Evolutionary conservation across 2,888 invertebrate genomes (phyloP), one percentile per base, ranked within the genome.

Genomic region (Ennomos quercinarius): DNA sequence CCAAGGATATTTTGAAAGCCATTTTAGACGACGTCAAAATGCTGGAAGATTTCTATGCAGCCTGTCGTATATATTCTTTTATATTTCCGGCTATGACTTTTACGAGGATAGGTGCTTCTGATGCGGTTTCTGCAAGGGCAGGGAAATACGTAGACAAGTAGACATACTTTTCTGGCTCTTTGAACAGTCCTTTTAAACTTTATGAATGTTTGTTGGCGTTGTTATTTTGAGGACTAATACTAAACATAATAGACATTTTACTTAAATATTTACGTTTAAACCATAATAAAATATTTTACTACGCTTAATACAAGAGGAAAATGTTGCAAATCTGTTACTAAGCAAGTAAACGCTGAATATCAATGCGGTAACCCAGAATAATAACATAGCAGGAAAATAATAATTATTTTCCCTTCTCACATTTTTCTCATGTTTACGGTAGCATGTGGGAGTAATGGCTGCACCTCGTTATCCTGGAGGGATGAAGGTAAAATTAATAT

Each of bases 401-500:
- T 51, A 36, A 61, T 61, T 48, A 61, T 54, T 56, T 51, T n/a
- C 40, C 41, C n/a, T 38, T 42, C 34, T 39, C 39, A 34, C 55
- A 46, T 56, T 51, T 56, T 56, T 51, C 51, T 11, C 43, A 51
- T 60, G 55, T 60, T 51, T 60, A 55, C 55, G 55, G 55, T 48
- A 46, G 52, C 54, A 79, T 84, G 78, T 81, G 78, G 75, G 76
- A 80, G 81, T 76, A 76, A 74, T 67, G 70, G 66, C 71, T 75
- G 79, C 75, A 78, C 73, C 79, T 86, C 81, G 81, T 84, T 84
- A 81, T 75, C 62, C 55, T 40, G 11, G 74, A 66, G 64, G 61
- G 74, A 70, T 72, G 72, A 73, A 81, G 79, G 76, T 70, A 74
- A 81, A 86, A 87, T 87, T 86, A 87, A 87, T 87, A 86, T 86